Base-by-base conservation (phyloP, 2,888 invertebrate species). In the Aproaerema taeniolella region DNA sequence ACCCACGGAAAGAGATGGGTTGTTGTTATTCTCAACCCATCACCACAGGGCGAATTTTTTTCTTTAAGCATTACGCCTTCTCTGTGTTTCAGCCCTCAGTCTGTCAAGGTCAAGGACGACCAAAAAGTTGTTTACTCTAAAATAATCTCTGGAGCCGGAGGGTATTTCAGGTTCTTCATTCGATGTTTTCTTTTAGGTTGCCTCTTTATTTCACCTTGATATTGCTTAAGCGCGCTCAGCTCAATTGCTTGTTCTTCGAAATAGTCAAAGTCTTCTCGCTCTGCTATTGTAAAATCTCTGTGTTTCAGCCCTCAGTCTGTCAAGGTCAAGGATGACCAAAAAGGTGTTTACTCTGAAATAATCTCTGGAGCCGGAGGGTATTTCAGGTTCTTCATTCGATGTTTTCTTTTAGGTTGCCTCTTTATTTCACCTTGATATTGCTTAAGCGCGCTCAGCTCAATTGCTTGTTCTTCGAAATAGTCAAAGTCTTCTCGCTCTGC, bases 121-220 rank as follows among this genome's bases (percentile, higher is more conserved):
- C 17, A 38, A 11, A 38, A 41, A 43, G 12, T 38, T 43, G 31
- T 43, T 40, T 9, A 40, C 34, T 16, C 39, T 32, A 28, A 39
- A 39, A 31, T 14, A 11, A 16, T 39, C 33, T 7, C 30, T 17
- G 5, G 29, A 10, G 29, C 30, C 9, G 9, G 29, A 5, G 29
- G 37, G 4, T 11, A 37, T 37, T 16, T n/a, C 11, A 14, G 11
- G 28, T 29, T 37, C 37, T 37, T 28, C 29, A 34, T 34, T 11
- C n/a, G 40, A 1, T 45, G 44, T 45, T 45, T 46, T 41, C 40
- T 46, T 46, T 40, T 43, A 3, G 41, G 39, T 40, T 39, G 39
- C 35, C 39, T 39, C 20, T 41, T 44, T 36, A 36, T 14, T 7
- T 42, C 25, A 13, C n/a, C 13, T 38, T 14, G 6, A 28, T 40